phyloP scores from a whole-genome alignment of 2,113 vertebrate species.

The Atlantisia rogersi region DNA sequence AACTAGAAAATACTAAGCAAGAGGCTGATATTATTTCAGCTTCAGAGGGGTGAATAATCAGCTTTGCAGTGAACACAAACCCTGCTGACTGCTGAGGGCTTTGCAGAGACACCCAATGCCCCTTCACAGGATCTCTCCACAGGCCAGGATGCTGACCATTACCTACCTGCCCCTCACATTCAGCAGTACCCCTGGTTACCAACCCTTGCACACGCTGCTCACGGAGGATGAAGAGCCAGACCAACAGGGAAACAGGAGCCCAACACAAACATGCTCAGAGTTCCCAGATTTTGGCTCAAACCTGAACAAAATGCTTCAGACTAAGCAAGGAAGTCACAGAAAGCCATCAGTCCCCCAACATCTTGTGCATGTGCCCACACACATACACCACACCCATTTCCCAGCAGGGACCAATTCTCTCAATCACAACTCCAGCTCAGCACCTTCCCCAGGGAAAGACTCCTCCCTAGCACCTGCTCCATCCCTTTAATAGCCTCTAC shows the following conservation, averaged over 20 bases:
- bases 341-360: background rate
- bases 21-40: background rate
- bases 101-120: background rate
- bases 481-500: background rate
- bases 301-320: background rate
- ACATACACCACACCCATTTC: too few species aligned
- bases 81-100: background rate
- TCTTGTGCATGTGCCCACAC: too few species aligned
- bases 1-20: background rate
- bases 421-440: background rate
- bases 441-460: fast-evolving
- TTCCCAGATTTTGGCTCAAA: background rate
- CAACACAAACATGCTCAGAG: background rate
- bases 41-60: background rate
- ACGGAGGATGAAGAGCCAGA: background rate
- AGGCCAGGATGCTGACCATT: background rate
- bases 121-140: fast-evolving
- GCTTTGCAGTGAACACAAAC: background rate
- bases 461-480: fast-evolving
- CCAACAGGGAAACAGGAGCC: background rate
- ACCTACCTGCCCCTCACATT: background rate
- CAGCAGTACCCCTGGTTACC: background rate
- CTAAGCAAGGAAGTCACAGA: background rate
- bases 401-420: background rate
- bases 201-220: background rate